These are phyloP conservation scores for Seriola quinqueradiata DNA, from an alignment of 2,113 vertebrate genomes.

Conservation along the genomic window DNA sequence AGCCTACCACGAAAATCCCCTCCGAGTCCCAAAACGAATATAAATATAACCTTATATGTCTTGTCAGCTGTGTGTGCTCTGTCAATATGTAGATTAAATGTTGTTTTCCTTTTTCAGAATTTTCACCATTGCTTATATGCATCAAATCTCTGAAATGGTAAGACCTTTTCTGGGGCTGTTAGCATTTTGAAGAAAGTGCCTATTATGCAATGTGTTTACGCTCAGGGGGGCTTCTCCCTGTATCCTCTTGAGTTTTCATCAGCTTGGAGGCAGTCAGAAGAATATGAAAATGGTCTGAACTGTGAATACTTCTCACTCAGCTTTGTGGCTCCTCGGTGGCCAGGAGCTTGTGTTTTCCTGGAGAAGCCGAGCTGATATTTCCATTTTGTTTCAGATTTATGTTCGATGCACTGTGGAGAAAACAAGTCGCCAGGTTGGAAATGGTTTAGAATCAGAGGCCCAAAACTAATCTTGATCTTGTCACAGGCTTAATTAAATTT, in stretches of 20 bases:
- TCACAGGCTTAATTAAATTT: slow-evolving; percentile 44
- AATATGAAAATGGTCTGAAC: slow-evolving; percentile 61
- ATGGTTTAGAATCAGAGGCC: slow-evolving; percentile 26
- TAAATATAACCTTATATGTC: not conserved
- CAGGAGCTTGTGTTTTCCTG: slow-evolving; percentile 57
- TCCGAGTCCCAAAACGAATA: not conserved
- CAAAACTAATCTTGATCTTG: slow-evolving; percentile 55
- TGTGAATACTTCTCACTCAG: slow-evolving; percentile 45
- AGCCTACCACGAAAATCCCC: not conserved
- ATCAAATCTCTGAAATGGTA: slow-evolving; percentile 70
- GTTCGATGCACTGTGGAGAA: slow-evolving; percentile 6
- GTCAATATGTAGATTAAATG: slow-evolving; percentile 49
- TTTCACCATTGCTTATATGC: slow-evolving; percentile 49
- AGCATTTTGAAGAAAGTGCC: slow-evolving; percentile 79
- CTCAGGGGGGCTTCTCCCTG: slow-evolving; percentile 64
- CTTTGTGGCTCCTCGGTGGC: slow-evolving; percentile 53
- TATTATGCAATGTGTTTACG: slow-evolving; percentile 79
- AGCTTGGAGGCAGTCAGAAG: slow-evolving; percentile 55
- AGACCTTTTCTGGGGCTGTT: slow-evolving; percentile 82
- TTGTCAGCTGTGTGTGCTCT: not conserved
- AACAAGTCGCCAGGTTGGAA: slow-evolving; percentile 38
- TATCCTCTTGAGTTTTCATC: slow-evolving; percentile 68
- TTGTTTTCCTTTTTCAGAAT: slow-evolving; percentile 36
- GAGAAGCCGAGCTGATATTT: slow-evolving; percentile 57
- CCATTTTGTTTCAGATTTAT: slow-evolving; percentile 51